Evolutionary conservation across 1,140 invertebrate species (phyloP), one percentile per base, ranked within the genome.

Genomic region (Orussus abietinus): DNA sequence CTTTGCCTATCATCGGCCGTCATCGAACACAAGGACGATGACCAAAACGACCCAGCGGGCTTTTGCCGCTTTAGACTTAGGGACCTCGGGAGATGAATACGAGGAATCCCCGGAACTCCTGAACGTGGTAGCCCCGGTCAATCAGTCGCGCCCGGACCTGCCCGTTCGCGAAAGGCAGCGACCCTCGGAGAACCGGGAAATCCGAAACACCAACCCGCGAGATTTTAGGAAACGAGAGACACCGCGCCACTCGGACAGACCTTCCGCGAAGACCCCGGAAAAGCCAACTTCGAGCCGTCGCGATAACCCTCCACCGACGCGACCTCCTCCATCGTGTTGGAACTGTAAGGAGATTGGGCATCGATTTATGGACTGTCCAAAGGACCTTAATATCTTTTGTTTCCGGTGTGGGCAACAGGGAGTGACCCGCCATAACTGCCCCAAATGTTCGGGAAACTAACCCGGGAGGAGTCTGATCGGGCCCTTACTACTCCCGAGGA

Each of bases 371-470:
- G 22, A 6, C 6, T 25, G 22, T n/a, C 6, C 6, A n/a, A n/a
- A 25, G n/a, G 6, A 6, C 6, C 22, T 6, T 6, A 25, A 25
- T 7, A 25, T 6, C 6, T 25, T 25, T 25, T 25, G 22, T 25
- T 25, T 7, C n/a, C 22, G 22, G 6, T 25, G 22, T n/a, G 22
- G 22, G 6, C 6, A 25, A 25, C 6, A 25, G 6, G 22, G 22
- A 25, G 22, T 25, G 6, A 25, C 22, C 6, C n/a, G 22, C 22
- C 22, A 25, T 25, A 25, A 6, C 7, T 32, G 31, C 31, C 31
- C 31, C 12, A 32, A 12, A 14, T 32, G 31, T 32, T 32, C 31
- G 31, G 31, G 31, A 32, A 32, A 32, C 31, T 9, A 9, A 13
- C 9, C 7, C 7, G 31, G 31, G 12, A 12, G 14, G 7, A 9